Conservation (phyloP, 2,797 vertebrate species). For the Leuciscus waleckii region DNA sequence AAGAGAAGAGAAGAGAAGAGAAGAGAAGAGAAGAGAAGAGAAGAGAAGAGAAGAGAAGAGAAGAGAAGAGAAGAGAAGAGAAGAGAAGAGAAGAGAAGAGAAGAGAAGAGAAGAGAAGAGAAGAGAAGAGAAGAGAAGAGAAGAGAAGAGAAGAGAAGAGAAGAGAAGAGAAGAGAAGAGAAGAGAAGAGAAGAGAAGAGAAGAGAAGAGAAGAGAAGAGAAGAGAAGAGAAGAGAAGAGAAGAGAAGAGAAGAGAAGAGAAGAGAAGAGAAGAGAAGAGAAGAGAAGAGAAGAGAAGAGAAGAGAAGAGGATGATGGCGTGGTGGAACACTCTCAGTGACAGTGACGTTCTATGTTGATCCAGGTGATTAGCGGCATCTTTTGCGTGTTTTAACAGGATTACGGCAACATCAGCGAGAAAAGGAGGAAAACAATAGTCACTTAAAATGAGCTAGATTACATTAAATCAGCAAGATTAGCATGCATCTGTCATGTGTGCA, state of each 20-base stretch:
- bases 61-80: slow-evolving; percentile 55
- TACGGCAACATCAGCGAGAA: slow-evolving; percentile 53
- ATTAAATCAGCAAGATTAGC: slow-evolving; percentile 63
- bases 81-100: slow-evolving; percentile 39
- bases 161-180: not conserved
- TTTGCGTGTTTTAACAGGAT: slow-evolving; percentile 63
- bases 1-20: slow-evolving; percentile 58
- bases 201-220: not conserved
- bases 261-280: not conserved
- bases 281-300: slow-evolving; percentile 55
- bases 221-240: slow-evolving; percentile 18
- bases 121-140: slow-evolving; percentile 60
- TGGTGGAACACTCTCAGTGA: not conserved
- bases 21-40: not conserved
- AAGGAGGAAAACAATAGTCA: slow-evolving; percentile 58
- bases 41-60: not conserved
- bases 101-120: slow-evolving; percentile 50
- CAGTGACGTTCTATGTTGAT: slow-evolving; percentile 50
- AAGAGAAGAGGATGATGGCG: slow-evolving; percentile 42
- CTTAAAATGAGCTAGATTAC: slow-evolving; percentile 64
- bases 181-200: not conserved
- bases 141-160: too few species aligned
- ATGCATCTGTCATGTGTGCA: slow-evolving; percentile 61
- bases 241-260: slow-evolving; percentile 61
- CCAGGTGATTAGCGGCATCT: slow-evolving; percentile 58